These are phyloP conservation scores for Rhinolophus sinicus DNA, from an alignment of 2,113 vertebrate genomes.

Conservation along the genomic window DNA sequence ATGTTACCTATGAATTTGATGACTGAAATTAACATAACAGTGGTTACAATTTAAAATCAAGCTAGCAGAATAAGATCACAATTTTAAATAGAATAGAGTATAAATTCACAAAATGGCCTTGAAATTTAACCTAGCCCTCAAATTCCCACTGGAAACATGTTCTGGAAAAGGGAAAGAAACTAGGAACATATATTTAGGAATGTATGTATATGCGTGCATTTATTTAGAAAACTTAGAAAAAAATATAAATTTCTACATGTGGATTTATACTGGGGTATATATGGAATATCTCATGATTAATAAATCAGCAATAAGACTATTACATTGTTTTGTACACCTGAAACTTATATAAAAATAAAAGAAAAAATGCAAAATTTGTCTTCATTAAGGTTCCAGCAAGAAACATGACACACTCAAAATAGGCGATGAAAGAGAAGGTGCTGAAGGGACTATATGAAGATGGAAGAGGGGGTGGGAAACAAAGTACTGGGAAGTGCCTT, in stretches of 20 bases:
- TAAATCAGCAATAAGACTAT: not conserved
- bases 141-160: not conserved
- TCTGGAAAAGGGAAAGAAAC: not conserved
- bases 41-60: not conserved
- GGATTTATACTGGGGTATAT: not conserved
- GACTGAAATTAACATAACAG: not conserved
- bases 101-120: not conserved
- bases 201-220: not conserved
- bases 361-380: not conserved
- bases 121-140: not conserved
- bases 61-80: not conserved
- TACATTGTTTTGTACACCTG: too few relatives aligned
- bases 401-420: not conserved
- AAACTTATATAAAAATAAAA: too few relatives aligned
- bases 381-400: not conserved
- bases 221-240: conserved; percentile 12
- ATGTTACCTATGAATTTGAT: not conserved
- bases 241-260: not conserved
- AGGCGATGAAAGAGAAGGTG: not conserved
- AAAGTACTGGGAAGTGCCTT: too few relatives aligned
- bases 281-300: not conserved
- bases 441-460: not conserved
- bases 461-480: not conserved
- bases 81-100: not conserved
- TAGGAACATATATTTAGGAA: not conserved